Conservation (phyloP, 1,140 invertebrate species). For the Bombus balteatus region DNA sequence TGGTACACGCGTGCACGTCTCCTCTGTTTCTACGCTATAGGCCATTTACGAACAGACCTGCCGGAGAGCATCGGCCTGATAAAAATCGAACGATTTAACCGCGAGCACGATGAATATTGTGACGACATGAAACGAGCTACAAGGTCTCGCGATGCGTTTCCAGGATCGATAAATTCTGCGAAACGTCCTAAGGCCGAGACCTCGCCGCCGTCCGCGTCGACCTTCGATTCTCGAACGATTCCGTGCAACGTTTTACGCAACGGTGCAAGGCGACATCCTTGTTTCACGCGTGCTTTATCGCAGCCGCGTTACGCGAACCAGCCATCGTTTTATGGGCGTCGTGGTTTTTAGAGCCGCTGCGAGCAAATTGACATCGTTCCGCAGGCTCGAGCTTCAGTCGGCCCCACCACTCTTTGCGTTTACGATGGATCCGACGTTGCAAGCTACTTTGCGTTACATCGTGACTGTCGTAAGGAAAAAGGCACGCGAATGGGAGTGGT, state of each 20-base stretch:
- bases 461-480: not conserved
- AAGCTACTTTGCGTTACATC: not conserved
- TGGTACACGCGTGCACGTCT: constrained; percentile 21
- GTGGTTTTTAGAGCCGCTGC: not conserved
- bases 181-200: not conserved
- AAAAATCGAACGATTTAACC: constrained; percentile 60
- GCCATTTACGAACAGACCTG: constrained; percentile 20
- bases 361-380: not conserved
- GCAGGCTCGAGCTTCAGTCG: not conserved
- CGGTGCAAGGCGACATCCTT: no score
- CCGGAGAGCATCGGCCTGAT: constrained; percentile 6
- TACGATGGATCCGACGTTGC: not conserved
- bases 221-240: constrained; percentile 9
- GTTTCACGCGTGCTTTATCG: not conserved
- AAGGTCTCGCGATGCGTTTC: constrained; percentile 41
- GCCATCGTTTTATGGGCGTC: not conserved
- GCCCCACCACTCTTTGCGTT: not conserved
- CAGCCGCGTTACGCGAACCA: not conserved
- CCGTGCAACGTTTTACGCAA: no score
- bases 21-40: not conserved
- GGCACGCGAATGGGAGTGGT: not conserved
- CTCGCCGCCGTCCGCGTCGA: not conserved
- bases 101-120: constrained; percentile 48
- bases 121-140: constrained; percentile 46
- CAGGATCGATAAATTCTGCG: constrained; percentile 42